Percentiles rank a stretch among this genome's conserved stretches.
phyloP scores from a whole-genome alignment of 2,797 vertebrate species.

The Momotus momota region DNA sequence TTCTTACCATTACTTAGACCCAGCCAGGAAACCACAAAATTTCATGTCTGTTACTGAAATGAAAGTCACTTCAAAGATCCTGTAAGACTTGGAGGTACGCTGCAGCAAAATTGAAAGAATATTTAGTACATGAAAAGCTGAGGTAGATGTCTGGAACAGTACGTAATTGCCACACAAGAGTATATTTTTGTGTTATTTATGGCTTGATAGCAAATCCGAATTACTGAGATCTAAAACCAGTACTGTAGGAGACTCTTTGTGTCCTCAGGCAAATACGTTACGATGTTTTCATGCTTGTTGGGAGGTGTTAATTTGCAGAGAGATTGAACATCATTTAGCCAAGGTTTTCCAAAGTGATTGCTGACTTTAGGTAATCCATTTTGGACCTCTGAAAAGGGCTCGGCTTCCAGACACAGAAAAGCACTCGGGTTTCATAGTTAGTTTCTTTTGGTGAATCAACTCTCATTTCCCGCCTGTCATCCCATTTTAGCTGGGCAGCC shows the following conservation, averaged over 20 bases:
- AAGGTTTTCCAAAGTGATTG: background rate
- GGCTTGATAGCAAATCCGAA: background rate
- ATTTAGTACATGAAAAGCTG: background rate
- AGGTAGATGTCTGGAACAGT: background rate
- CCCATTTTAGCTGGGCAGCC: background rate
- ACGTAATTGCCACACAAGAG: background rate
- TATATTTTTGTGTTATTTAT: background rate
- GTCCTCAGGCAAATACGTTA: background rate
- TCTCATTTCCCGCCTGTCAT: background rate
- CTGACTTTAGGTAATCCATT: background rate
- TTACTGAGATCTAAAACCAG: background rate
- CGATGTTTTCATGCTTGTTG: background rate
- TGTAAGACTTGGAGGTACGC: background rate
- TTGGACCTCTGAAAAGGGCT: background rate
- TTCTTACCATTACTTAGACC: background rate
- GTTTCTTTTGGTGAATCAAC: background rate
- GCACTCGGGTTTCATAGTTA: background rate
- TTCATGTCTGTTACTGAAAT: background rate
- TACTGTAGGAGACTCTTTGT: background rate
- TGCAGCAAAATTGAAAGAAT: background rate
- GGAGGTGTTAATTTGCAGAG: background rate
- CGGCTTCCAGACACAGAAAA: background rate
- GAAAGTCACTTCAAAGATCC: conserved; percentile 29
- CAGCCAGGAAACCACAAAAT: background rate
- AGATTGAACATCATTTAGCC: background rate